Percentiles rank a stretch among this genome's conserved stretches.
phyloP scores from a whole-genome alignment of 2,113 vertebrate species.

The Noturus placidus region DNA sequence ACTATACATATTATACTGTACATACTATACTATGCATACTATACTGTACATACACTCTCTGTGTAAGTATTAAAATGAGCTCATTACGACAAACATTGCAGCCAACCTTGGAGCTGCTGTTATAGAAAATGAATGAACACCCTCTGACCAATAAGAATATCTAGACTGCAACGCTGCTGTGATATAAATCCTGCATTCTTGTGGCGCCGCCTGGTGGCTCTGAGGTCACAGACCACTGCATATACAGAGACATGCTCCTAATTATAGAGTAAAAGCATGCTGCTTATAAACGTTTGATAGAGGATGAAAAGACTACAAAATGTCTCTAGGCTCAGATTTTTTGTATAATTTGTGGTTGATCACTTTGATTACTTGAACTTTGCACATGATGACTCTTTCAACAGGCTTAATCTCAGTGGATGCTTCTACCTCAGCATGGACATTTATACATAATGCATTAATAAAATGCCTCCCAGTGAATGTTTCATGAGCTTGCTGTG shows the following conservation, averaged over 20 bases:
- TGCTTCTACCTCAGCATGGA: slow-evolving; percentile 3
- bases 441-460: slow-evolving; percentile 40
- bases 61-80: not conserved
- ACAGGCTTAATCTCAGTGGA: not conserved
- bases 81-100: not conserved
- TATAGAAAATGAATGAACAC: not conserved
- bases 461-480: slow-evolving; percentile 28
- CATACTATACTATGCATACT: not conserved
- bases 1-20: not conserved
- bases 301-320: not conserved
- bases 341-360: not conserved
- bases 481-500: slow-evolving; percentile 37
- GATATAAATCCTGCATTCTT: too few relatives aligned
- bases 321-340: not conserved
- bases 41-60: not conserved
- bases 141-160: not conserved
- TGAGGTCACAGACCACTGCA: not conserved
- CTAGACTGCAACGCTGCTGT: not conserved
- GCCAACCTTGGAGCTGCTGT: not conserved
- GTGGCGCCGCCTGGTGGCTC: not conserved
- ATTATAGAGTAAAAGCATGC: not conserved
- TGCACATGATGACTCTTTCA: not conserved
- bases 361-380: not conserved
- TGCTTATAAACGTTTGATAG: not conserved
- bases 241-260: not conserved